Evolutionary conservation across 1,140 invertebrate genomes (phyloP).

Genomic region (Hirudo medicinalis): DNA sequence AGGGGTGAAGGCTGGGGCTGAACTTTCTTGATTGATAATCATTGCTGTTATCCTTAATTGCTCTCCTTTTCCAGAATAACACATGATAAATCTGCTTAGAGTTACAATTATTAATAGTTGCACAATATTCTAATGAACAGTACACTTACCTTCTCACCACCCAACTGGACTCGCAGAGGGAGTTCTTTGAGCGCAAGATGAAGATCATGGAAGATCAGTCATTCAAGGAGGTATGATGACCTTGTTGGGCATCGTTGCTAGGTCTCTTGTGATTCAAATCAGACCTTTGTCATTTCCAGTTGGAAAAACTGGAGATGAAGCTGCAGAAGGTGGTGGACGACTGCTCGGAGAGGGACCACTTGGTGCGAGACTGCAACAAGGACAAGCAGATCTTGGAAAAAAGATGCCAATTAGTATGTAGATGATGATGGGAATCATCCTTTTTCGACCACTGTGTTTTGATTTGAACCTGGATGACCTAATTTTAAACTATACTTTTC

Average conservation of each 20-base stretch:
- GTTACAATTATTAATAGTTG: too few relatives aligned
- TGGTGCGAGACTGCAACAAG: constrained; percentile 38
- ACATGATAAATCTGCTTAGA: too few relatives aligned
- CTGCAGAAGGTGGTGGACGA: constrained; percentile 37
- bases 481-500: too few relatives aligned
- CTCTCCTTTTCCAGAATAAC: too few relatives aligned
- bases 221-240: background rate
- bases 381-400: constrained; percentile 57
- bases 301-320: constrained; percentile 36
- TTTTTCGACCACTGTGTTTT: background rate
- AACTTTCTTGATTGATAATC: too few relatives aligned
- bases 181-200: constrained; percentile 78
- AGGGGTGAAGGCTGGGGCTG: background rate
- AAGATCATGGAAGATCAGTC: constrained; percentile 46
- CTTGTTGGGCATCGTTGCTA: too few relatives aligned
- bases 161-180: constrained; percentile 83
- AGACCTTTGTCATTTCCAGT: constrained; percentile 27
- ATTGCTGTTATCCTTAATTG: too few relatives aligned
- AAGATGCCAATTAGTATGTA: constrained; percentile 40
- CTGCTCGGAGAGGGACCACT: constrained; percentile 35
- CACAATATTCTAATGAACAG: constrained; percentile 44
- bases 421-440: background rate
- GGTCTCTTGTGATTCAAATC: too few relatives aligned
- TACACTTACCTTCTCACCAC: constrained; percentile 93
- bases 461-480: background rate